Evolutionary conservation across 2,888 invertebrate species (phyloP).

Genomic region (Epinotia demarniana): DNA sequence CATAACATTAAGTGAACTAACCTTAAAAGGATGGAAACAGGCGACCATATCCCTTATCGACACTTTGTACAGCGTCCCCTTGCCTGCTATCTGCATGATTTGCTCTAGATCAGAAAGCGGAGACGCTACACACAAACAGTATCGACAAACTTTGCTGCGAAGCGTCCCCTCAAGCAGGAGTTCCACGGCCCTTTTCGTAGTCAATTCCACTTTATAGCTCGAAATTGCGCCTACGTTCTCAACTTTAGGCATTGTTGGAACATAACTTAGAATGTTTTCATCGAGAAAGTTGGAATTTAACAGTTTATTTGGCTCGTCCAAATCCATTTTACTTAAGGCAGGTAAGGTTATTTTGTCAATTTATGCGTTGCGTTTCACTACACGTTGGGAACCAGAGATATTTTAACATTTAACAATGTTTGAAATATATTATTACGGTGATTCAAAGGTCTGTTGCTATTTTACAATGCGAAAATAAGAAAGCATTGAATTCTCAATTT

Average conservation of each 20-base stretch:
- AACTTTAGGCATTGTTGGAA: not conserved
- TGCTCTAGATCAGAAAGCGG: conserved; percentile 69
- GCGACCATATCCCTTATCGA: conserved; percentile 73
- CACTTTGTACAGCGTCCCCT: conserved; percentile 66
- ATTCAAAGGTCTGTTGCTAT: not conserved
- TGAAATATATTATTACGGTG: not conserved
- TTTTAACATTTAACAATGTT: not conserved
- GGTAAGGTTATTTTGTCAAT: conserved; percentile 37
- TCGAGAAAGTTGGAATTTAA: conserved; percentile 16
- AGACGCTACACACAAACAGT: conserved; percentile 64
- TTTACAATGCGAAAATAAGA: conserved; percentile 13
- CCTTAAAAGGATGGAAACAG: conserved; percentile 76
- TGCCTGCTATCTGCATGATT: conserved; percentile 65
- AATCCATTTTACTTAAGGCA: conserved; percentile 31
- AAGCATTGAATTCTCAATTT: conserved; percentile 18
- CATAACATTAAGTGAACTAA: conserved; percentile 49
- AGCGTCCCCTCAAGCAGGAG: conserved; percentile 68
- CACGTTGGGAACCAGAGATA: not conserved
- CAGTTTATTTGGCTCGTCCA: conserved; percentile 30
- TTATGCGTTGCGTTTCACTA: not conserved
- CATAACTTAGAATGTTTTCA: conserved; percentile 14
- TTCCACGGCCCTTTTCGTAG: conserved; percentile 69
- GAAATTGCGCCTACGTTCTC: not conserved
- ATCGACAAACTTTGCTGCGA: conserved; percentile 69
- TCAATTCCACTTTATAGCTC: conserved; percentile 53